Conservation (phyloP, 37 sponge, comb jelly and placozoan species). For the Agelas oroides region DNA sequence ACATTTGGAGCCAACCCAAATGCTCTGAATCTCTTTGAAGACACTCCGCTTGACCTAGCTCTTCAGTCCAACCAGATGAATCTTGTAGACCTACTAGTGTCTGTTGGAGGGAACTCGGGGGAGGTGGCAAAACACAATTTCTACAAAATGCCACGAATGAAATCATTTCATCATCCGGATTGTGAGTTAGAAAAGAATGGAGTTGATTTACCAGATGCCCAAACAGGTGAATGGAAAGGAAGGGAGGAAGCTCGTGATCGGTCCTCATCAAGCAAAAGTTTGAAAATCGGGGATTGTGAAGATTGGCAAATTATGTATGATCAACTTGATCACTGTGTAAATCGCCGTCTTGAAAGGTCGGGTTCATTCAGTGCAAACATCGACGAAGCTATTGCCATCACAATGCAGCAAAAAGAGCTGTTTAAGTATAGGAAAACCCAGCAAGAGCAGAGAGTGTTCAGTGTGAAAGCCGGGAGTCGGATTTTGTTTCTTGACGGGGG, state of each 20-base stretch:
- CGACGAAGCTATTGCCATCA: slow-evolving; percentile 46
- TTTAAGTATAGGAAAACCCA: neutral
- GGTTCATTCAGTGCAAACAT: slow-evolving; percentile 3
- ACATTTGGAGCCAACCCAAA: slow-evolving; percentile 37
- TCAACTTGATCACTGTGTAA: no score
- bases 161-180: no score
- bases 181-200: no score
- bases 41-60: slow-evolving; percentile 28
- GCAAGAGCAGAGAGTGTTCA: neutral
- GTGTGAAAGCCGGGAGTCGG: slow-evolving; percentile 1
- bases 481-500: slow-evolving; percentile 71
- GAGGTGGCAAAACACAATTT: neutral
- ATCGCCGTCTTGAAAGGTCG: neutral
- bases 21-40: neutral
- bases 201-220: no score
- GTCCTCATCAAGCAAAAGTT: no score
- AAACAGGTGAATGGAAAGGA: no score
- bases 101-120: neutral
- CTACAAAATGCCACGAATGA: no score
- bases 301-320: no score
- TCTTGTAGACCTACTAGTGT: neutral
- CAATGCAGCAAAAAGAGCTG: slow-evolving; percentile 49
- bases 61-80: neutral
- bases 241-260: no score
- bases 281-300: no score